These are phyloP conservation scores for Pteropus rufus DNA, from an alignment of 2,797 vertebrate species.

Conservation along the genomic window DNA sequence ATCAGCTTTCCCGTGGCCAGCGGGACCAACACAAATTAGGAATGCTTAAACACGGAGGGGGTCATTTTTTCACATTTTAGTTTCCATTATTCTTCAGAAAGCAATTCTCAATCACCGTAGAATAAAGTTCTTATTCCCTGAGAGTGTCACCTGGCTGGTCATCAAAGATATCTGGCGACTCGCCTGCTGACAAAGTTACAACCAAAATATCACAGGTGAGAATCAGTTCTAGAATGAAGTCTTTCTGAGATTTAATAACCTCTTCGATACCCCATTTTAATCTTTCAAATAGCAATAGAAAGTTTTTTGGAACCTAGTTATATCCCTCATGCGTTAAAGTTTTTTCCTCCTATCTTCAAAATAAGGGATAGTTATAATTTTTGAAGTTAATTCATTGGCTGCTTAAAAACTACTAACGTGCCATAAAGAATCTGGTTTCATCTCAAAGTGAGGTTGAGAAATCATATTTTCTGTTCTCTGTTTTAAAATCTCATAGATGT, in stretches of 20 bases:
- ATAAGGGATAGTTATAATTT: background rate
- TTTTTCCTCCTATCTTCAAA: background rate
- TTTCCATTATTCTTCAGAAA: background rate
- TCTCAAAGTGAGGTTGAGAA: background rate
- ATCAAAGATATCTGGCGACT: background rate
- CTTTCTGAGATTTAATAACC: background rate
- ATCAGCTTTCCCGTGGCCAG: background rate
- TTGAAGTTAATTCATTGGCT: background rate
- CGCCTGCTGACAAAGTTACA: background rate
- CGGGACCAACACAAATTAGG: rapidly evolving
- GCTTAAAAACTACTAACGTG: background rate
- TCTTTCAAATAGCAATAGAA: background rate
- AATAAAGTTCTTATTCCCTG: background rate
- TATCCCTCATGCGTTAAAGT: background rate
- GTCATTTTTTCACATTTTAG: background rate
- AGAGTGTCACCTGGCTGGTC: background rate
- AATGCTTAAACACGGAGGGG: background rate
- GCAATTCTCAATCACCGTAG: background rate
- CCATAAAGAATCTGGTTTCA: background rate
- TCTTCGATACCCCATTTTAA: background rate
- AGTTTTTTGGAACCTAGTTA: background rate
- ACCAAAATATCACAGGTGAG: background rate
- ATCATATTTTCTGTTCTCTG: background rate
- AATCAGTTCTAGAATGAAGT: background rate
- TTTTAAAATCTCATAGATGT: background rate